A percentile compares a stretch with the other conserved stretches of the same genome.
phyloP scores from a whole-genome alignment of 2,797 vertebrate genomes.

The Erithacus rubecula region DNA sequence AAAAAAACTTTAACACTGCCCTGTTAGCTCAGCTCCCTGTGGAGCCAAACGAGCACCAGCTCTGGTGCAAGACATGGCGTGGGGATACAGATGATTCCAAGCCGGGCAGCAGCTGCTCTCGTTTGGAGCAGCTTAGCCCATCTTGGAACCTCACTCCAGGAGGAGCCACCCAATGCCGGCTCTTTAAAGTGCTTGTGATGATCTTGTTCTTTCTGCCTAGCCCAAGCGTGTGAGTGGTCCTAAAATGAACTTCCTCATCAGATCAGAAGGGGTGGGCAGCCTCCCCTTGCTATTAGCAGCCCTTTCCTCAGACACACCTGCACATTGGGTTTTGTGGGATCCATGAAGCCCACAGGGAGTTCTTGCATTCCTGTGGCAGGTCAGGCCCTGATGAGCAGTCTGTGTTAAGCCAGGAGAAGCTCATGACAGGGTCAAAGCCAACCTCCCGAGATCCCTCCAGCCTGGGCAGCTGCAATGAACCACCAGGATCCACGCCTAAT shows the following conservation, averaged over 20 bases:
- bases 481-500: not conserved
- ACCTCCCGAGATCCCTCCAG: not conserved
- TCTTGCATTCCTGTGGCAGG: not conserved
- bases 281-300: not conserved
- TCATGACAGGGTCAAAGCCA: not conserved
- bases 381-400: not conserved
- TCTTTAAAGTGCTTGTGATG: not conserved
- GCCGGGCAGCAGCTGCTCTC: not conserved
- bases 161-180: not conserved
- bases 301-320: not conserved
- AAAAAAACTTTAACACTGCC: not conserved
- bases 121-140: not conserved
- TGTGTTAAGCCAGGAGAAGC: not conserved
- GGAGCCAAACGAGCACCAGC: not conserved
- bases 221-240: not conserved
- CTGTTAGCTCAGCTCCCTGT: not conserved
- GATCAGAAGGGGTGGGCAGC: not conserved
- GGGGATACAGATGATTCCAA: not conserved
- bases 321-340: fast-evolving
- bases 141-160: not conserved
- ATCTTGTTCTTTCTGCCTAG: not conserved
- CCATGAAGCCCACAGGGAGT: not conserved
- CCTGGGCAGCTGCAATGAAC: not conserved
- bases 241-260: not conserved
- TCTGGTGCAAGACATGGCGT: not conserved